Conservation (phyloP, 2,797 vertebrate species). For the Mareca strepera region DNA sequence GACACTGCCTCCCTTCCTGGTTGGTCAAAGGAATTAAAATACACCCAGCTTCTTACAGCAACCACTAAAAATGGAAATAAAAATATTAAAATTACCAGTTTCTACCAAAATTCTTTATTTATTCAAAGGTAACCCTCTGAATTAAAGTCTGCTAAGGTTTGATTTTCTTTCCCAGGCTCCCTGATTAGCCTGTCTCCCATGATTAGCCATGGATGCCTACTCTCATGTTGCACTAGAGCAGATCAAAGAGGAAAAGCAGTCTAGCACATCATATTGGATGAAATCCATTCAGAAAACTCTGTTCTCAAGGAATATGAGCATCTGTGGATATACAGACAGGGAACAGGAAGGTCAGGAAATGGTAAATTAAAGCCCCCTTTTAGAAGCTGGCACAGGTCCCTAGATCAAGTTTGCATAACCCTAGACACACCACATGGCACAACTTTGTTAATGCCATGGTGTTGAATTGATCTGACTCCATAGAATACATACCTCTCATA, state of each 20-base stretch:
- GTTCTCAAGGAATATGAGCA: not conserved
- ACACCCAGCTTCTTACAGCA: not conserved
- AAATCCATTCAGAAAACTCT: not conserved
- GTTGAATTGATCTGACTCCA: fast-evolving
- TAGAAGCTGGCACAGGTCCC: not conserved
- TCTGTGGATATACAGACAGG: not conserved
- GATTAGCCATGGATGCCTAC: not conserved
- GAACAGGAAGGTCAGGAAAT: not conserved
- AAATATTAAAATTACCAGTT: not conserved
- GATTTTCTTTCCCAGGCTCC: not conserved
- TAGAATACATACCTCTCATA: fast-evolving
- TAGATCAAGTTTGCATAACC: not conserved
- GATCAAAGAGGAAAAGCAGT: not conserved
- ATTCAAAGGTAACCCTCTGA: not conserved
- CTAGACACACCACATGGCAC: fast-evolving
- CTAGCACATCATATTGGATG: not conserved
- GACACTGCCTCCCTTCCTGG: fast-evolving
- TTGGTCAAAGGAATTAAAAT: not conserved
- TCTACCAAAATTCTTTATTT: not conserved
- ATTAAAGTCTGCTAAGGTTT: not conserved
- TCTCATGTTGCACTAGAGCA: not conserved
- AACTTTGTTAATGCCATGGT: not conserved
- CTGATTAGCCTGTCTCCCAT: not conserved
- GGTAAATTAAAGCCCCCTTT: not conserved
- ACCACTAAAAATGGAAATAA: not conserved